Evolutionary conservation across 2,888 invertebrate genomes (phyloP), one percentile per base, ranked within the genome.

Genomic region (Alloplasta piceator): DNA sequence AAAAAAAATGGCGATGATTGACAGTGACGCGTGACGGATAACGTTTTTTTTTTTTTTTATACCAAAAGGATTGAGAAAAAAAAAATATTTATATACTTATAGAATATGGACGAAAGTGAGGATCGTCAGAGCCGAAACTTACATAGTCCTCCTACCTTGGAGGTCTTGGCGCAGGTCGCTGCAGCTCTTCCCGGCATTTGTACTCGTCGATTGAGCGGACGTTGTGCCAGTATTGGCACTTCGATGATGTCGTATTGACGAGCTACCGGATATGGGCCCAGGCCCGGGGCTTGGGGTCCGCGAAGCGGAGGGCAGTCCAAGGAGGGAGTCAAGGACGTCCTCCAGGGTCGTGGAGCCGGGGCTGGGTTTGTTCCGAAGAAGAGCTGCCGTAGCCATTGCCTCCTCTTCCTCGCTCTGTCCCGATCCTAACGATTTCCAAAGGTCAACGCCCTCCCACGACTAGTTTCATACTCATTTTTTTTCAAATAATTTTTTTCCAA

Each of bases 301-400:
- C 89, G 96, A 95, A 88, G 94, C 93, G 85, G 96, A 94, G 90
- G 97, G 96, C 91, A 97, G 94, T 91, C 98, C 97, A 93, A 98
- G 95, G 87, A 98, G 95, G 85, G 98, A 97, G 93, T 98, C 97
- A 93, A 98, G 94, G 85, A 98, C 98, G 94, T 98, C 98, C 94
- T 98, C 98, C 92, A 98, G 94, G 85, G 98, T 98, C 80, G 97
- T 96, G 87, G 96, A 96, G 90, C 96, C 95, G 64, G 96, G 96
- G 90, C 91, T 92, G 80, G 91, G 91, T 89, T 91, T 92, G 88
- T 91, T 92, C 89, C 91, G 91, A 84, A 90, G 88, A 87, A 90
- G 89, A 89, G 90, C 90, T 88, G 89, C 89, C 86, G 89, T 88
- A 87, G 88, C 89, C 90, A 89, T 90, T 87, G 90, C 89, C 90